phyloP scores from a whole-genome alignment of 2,113 vertebrate species.

The Pao palembangensis region DNA sequence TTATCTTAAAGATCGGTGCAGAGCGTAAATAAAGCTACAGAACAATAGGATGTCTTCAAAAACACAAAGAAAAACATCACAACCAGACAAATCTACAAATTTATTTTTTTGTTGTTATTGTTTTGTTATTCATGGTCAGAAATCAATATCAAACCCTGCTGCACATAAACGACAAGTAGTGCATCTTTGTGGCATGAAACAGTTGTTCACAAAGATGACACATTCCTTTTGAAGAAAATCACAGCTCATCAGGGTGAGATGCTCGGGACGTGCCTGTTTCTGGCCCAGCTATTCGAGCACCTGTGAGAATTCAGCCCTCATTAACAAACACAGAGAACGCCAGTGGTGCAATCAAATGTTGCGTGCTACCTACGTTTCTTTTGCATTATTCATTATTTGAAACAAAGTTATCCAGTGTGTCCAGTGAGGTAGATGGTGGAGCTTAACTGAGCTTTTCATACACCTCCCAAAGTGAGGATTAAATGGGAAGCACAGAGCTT shows the following conservation, averaged over 20 bases:
- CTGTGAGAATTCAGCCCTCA: slow-evolving; percentile 26
- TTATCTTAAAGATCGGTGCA: too few species aligned
- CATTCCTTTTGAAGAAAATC: slow-evolving; percentile 20
- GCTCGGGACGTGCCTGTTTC: slow-evolving; percentile 22
- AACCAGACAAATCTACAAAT: too few species aligned
- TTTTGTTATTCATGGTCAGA: too few species aligned
- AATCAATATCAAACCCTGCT: too few species aligned
- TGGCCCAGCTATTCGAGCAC: slow-evolving; percentile 17
- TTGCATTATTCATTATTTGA: slow-evolving; percentile 44
- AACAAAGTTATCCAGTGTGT: slow-evolving; percentile 11
- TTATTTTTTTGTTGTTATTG: too few species aligned
- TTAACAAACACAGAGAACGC: slow-evolving; percentile 32
- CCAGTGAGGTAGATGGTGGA: slow-evolving; percentile 12
- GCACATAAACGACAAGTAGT: neutral
- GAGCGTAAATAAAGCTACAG: too few species aligned
- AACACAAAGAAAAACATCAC: too few species aligned
- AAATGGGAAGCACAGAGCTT: neutral
- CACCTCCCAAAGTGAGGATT: neutral
- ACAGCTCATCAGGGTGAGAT: slow-evolving; percentile 19
- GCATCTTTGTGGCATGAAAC: neutral
- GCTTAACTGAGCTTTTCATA: slow-evolving; percentile 13
- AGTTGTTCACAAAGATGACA: slow-evolving; percentile 13
- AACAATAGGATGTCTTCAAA: too few species aligned
- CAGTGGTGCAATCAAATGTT: slow-evolving; percentile 18
- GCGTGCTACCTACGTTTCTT: neutral